These are phyloP conservation scores for Phengaris arion DNA, from an alignment of 2,888 invertebrate genomes.

Conservation along the genomic window DNA sequence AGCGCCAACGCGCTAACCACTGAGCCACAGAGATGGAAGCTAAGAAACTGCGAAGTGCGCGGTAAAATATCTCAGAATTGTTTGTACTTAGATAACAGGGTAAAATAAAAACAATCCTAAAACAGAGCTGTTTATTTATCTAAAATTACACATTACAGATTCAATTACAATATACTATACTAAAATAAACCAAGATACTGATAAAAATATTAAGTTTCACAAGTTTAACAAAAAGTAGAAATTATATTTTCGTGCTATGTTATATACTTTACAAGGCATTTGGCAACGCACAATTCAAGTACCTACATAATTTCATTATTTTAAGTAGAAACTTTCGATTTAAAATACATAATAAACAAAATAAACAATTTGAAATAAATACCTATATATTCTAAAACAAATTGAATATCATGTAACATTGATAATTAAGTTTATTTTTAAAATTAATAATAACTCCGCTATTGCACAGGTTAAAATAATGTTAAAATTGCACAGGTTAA, in stretches of 20 bases:
- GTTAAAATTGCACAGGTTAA: neutral
- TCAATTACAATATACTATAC: neutral
- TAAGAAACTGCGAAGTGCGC: too few relatives aligned
- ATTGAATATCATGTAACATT: neutral
- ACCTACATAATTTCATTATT: neutral
- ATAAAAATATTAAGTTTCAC: neutral
- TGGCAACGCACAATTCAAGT: neutral
- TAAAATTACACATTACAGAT: conserved; percentile 38
- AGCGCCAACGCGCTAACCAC: too few relatives aligned
- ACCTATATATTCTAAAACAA: neutral
- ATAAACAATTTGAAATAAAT: neutral
- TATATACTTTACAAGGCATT: neutral
- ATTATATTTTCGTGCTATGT: neutral
- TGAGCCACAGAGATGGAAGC: too few relatives aligned
- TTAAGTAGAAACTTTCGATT: too few relatives aligned
- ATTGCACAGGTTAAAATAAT: conserved; percentile 22
- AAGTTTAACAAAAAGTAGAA: too few relatives aligned
- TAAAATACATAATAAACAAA: too few relatives aligned
- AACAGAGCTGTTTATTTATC: conserved; percentile 48
- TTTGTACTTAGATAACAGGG: neutral
- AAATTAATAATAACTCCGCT: neutral
- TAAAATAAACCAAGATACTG: conserved; percentile 11
- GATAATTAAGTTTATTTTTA: conserved; percentile 16
- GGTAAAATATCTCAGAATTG: too few relatives aligned
- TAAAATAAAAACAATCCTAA: conserved; percentile 6